Evolutionary conservation across 2,113 vertebrate species (phyloP).

Genomic region (Kryptolebias marmoratus): DNA sequence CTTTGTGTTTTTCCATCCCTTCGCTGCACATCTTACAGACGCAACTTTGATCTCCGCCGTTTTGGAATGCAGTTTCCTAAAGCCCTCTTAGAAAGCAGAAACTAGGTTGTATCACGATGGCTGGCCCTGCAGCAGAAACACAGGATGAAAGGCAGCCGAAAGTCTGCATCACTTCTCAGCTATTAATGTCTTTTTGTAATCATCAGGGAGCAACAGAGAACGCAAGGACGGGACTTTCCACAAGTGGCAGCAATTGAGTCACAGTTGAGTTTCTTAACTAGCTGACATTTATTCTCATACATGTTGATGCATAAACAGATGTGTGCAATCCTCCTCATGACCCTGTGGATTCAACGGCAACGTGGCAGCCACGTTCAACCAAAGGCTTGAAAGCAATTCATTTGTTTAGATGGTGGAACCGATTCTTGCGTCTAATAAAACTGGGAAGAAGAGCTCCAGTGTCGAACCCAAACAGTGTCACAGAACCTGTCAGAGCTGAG

Average conservation of each 20-base stretch:
- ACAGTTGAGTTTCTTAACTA: constrained; percentile 33
- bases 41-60: constrained; percentile 14
- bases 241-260: constrained; percentile 43
- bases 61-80: constrained; percentile 22
- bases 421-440: too few relatives aligned
- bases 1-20: not conserved
- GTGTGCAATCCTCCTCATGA: too few relatives aligned
- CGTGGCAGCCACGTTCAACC: too few relatives aligned
- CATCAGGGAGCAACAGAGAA: constrained; percentile 9
- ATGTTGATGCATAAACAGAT: too few relatives aligned
- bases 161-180: constrained; percentile 19
- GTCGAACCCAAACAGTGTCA: constrained; percentile 55
- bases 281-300: too few relatives aligned
- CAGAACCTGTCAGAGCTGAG: constrained; percentile 59
- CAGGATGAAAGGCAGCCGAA: constrained; percentile 27
- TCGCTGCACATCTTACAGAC: constrained; percentile 13
- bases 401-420: too few relatives aligned
- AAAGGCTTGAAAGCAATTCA: too few relatives aligned
- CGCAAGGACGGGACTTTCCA: constrained; percentile 28
- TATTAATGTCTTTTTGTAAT: constrained; percentile 32
- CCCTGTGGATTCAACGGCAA: too few relatives aligned
- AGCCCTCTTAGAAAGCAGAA: constrained; percentile 33
- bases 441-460: too few relatives aligned
- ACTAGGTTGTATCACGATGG: not conserved
- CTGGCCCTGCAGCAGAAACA: constrained; percentile 9